These are phyloP conservation scores for Neria commutata DNA, from an alignment of 2,888 invertebrate genomes.

Conservation along the genomic window DNA sequence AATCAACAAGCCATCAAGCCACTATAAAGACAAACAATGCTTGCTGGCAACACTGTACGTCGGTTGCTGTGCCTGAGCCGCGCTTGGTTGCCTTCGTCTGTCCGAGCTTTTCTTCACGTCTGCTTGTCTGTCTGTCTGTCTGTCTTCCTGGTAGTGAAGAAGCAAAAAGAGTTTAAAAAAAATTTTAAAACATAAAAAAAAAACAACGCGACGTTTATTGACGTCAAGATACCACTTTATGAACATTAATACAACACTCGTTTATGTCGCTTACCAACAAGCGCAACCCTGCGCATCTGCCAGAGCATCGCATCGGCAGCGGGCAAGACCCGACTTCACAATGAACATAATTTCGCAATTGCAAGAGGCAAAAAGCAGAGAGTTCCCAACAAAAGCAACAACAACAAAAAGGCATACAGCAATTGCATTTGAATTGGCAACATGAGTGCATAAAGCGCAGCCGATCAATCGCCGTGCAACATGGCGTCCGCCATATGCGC, in stretches of 20 bases:
- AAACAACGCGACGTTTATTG: constrained; percentile 56
- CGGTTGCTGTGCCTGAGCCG: too few relatives aligned
- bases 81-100: too few relatives aligned
- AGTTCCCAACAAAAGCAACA: not conserved
- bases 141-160: constrained; percentile 2
- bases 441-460: constrained; percentile 55
- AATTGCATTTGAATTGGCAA: constrained; percentile 57
- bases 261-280: constrained; percentile 60
- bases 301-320: not conserved
- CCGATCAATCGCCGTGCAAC: constrained; percentile 49
- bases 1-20: not conserved
- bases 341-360: constrained; percentile 51
- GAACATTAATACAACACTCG: constrained; percentile 61
- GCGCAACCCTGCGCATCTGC: constrained; percentile 26
- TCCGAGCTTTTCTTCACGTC: too few relatives aligned
- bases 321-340: constrained; percentile 1
- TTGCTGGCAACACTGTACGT: not conserved
- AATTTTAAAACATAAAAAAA: too few relatives aligned
- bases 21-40: not conserved
- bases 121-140: constrained; percentile 28
- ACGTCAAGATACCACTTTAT: constrained; percentile 60
- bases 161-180: too few relatives aligned
- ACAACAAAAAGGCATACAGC: constrained; percentile 23
- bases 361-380: constrained; percentile 13
- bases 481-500: not conserved